Percentiles rank a stretch among this genome's conserved stretches.
Conservation (phyloP, 2,113 vertebrate species). For the Monopterus albus region DNA sequence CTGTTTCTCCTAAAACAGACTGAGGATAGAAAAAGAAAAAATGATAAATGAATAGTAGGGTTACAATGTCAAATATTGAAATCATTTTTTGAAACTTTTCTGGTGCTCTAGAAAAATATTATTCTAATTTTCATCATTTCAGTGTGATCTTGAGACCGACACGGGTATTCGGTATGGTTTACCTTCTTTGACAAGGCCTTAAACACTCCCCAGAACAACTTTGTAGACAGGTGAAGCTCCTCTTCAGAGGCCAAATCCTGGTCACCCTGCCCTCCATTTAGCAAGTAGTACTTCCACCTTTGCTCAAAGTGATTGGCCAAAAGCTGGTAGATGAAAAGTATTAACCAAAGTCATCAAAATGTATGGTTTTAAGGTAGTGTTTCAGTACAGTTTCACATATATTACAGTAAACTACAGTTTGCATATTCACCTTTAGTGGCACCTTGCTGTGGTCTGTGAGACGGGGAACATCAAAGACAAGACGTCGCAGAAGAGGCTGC, state of each 20-base stretch:
- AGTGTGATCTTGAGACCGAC: neutral
- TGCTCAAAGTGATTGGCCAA: conserved; percentile 93
- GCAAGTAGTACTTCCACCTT: conserved; percentile 93
- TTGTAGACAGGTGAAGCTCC: conserved; percentile 91
- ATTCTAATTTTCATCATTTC: neutral
- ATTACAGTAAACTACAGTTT: neutral
- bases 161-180: conserved; percentile 26
- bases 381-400: neutral
- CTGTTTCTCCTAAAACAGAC: conserved; percentile 10
- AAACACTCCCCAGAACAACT: conserved; percentile 94
- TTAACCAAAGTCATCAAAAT: neutral
- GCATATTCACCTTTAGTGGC: conserved; percentile 87
- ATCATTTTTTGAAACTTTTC: neutral
- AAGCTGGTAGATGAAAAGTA: conserved; percentile 79
- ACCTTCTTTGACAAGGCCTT: conserved; percentile 92
- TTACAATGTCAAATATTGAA: neutral
- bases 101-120: neutral
- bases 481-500: conserved; percentile 89
- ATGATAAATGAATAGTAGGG: neutral
- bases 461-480: conserved; percentile 91
- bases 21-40: neutral
- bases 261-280: conserved; percentile 83
- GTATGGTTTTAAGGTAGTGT: neutral
- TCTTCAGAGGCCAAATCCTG: conserved; percentile 88
- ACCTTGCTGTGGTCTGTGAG: conserved; percentile 90